Base-by-base conservation (phyloP, 2,797 vertebrate species). In the Acropternis orthonyx region DNA sequence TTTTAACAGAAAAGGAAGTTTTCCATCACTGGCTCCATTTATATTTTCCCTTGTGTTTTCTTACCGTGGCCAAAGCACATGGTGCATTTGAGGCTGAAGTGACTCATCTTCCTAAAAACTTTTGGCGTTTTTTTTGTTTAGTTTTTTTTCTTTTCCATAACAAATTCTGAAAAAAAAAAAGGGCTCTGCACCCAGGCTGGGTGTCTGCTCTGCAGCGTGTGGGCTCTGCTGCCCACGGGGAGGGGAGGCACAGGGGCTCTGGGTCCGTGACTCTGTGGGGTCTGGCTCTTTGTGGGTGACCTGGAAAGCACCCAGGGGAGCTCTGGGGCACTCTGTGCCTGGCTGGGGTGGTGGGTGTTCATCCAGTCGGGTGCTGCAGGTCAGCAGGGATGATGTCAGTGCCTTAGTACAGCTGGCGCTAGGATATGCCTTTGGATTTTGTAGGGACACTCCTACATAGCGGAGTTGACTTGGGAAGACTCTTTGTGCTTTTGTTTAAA, bases 71-170 rank as follows among this genome's bases (percentile, higher is more conserved):
- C 69, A 46, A 66, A 86, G 85, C 79, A 69, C 69, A 26, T 54
- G 69, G 68, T 91, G 41, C 39, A 10, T 75, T 94, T 67, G 79
- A 89, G 91, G 82, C 58, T 44, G 34, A 73, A 62, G 59, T 96
- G 93, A 95, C 80, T 96, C 74, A 82, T 77, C 72, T 55, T 86
- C 73, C 79, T 79, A 51, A 92, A 94, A 82, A 30, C 69, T 17
- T 32, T 49, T 27, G 15, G 34, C 20, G 16, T 5, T 61, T 3
- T 34, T 49, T 49, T 56, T 48, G 8, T 43, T 69, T 27, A 28
- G 9, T 19, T 55, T 18, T 55, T 18, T 61, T 75, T 21, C 14
- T 65, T 77, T 62, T 89, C 58, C 55, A 28, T 39, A 41, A 49
- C 6, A 56, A 51, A 54, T 54, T 58, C 51, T 30, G 6, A 27